These are phyloP conservation scores for Shargacucullia verbasci DNA, from an alignment of 2,888 invertebrate genomes.

Conservation along the genomic window DNA sequence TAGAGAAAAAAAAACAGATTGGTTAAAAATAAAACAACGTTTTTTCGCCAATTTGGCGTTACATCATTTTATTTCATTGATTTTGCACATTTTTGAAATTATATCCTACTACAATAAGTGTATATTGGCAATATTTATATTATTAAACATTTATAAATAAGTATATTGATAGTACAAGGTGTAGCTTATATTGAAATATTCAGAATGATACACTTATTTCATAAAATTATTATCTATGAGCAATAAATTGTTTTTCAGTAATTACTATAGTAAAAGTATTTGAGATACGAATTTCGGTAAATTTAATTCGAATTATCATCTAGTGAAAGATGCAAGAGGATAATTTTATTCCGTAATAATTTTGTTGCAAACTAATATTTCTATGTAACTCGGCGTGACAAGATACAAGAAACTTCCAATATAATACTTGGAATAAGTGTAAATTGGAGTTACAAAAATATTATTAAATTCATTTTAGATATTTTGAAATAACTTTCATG, in stretches of 20 bases:
- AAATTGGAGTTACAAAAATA: conserved; percentile 71
- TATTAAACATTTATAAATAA: conserved; percentile 68
- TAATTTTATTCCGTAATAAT: conserved; percentile 33
- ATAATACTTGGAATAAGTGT: conserved; percentile 54
- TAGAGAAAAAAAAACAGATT: too few species aligned
- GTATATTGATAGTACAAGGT: conserved; percentile 57
- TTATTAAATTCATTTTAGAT: conserved; percentile 57
- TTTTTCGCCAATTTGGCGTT: conserved; percentile 70
- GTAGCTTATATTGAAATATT: conserved; percentile 58
- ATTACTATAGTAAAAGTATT: conserved; percentile 44
- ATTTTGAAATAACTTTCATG: conserved; percentile 43
- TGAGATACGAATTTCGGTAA: conserved; percentile 34
- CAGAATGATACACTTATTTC: conserved; percentile 53
- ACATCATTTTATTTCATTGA: conserved; percentile 76
- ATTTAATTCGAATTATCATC: conserved; percentile 26
- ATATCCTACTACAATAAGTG: conserved; percentile 71
- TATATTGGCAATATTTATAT: conserved; percentile 69
- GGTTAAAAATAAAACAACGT: conserved; percentile 44
- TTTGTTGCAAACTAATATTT: conserved; percentile 29
- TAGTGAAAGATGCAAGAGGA: conserved; percentile 16
- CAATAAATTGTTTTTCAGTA: conserved; percentile 57
- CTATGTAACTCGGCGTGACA: conserved; percentile 33
- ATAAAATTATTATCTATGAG: conserved; percentile 63
- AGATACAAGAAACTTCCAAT: conserved; percentile 35
- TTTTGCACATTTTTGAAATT: conserved; percentile 77